Evolutionary conservation across 2,113 vertebrate species (phyloP).

Genomic region (Lepus europaeus): DNA sequence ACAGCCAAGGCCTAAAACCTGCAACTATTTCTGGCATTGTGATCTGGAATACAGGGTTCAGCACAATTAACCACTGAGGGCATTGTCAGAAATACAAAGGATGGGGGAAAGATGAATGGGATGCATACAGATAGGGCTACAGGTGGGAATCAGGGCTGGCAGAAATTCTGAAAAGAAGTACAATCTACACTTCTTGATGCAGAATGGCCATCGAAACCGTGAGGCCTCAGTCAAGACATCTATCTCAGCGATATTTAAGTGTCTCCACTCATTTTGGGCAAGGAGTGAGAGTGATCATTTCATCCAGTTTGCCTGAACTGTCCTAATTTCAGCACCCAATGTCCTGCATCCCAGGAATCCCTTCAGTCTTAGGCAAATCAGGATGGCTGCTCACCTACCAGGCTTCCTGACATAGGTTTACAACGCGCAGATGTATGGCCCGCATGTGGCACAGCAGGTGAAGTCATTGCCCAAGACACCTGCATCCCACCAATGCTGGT

Average conservation of each 20-base stretch:
- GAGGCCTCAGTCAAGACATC: not conserved
- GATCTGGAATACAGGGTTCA: constrained; percentile 66
- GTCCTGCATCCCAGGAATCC: not conserved
- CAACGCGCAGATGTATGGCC: not conserved
- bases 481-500: too few relatives aligned
- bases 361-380: not conserved
- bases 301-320: not conserved
- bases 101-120: constrained; percentile 29
- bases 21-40: constrained; percentile 60
- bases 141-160: not conserved
- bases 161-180: not conserved
- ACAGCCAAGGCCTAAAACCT: constrained; percentile 55
- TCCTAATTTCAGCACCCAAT: not conserved
- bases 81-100: constrained; percentile 7
- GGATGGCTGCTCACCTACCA: not conserved
- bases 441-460: too few relatives aligned
- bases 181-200: accelerated
- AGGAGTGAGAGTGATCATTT: too few relatives aligned
- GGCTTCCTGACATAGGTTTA: too few relatives aligned
- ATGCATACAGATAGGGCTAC: not conserved
- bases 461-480: too few relatives aligned
- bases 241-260: not conserved
- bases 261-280: not conserved
- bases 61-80: not conserved
- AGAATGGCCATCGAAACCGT: not conserved